Evolutionary conservation across 1,140 invertebrate genomes (phyloP).

Genomic region (Plutomurus gul): DNA sequence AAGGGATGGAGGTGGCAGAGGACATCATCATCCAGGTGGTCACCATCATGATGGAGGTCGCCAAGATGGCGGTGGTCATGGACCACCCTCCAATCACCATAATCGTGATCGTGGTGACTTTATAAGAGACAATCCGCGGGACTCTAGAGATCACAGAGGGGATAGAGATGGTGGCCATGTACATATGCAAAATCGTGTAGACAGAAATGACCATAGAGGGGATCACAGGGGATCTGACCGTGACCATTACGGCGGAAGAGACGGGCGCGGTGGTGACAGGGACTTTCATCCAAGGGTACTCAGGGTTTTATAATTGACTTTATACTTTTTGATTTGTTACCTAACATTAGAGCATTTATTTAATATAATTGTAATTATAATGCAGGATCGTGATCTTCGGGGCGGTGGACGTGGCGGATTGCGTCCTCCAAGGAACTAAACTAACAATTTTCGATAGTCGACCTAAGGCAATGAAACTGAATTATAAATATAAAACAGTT

Average conservation of each 20-base stretch:
- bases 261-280: conserved; percentile 4
- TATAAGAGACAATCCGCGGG: conserved; percentile 41
- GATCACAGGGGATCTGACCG: neutral
- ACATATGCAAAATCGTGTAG: conserved; percentile 32
- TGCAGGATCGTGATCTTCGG: conserved; percentile 25
- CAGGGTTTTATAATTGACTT: neutral
- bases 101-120: conserved; percentile 20
- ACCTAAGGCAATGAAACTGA: neutral
- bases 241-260: conserved; percentile 22
- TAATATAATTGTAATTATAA: neutral
- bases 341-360: neutral
- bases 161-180: conserved; percentile 38
- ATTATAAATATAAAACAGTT: conserved; percentile 5
- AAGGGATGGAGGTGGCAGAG: neutral
- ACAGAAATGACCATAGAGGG: conserved; percentile 12
- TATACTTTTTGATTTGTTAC: neutral
- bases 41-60: conserved; percentile 41
- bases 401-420: conserved; percentile 32
- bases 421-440: conserved; percentile 38
- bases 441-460: neutral
- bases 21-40: conserved; percentile 43
- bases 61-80: conserved; percentile 35
- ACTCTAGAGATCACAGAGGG: conserved; percentile 42
- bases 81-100: conserved; percentile 32
- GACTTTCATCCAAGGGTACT: conserved; percentile 43